Conservation (phyloP, 2,113 vertebrate species). For the Bujurquina vittata region DNA sequence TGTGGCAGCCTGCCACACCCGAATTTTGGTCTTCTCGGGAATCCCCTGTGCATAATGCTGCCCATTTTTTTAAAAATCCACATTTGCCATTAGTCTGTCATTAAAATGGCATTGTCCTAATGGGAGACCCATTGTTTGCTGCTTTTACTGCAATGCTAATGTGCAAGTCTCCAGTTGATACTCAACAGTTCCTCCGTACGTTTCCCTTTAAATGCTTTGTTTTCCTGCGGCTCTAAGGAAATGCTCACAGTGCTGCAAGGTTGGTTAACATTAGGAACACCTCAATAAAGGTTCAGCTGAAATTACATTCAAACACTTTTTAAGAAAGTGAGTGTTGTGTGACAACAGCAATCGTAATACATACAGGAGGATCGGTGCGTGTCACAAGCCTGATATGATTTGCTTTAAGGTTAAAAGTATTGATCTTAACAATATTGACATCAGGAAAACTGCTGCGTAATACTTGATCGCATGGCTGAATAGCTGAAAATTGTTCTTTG, state of each 20-base stretch:
- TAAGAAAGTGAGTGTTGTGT: not conserved
- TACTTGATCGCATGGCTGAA: not conserved
- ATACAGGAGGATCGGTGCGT: not conserved
- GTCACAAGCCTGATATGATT: not conserved
- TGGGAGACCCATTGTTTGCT: slow-evolving; percentile 37
- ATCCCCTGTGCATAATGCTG: slow-evolving; percentile 10
- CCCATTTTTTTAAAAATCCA: slow-evolving; percentile 8
- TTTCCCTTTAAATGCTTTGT: not conserved
- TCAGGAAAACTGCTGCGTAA: not conserved
- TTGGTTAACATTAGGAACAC: not conserved
- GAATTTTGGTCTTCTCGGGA: not conserved
- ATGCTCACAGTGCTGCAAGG: not conserved
- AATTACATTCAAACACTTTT: not conserved
- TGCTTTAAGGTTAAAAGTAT: not conserved
- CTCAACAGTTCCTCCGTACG: not conserved
- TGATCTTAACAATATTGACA: not conserved
- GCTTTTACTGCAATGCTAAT: slow-evolving; percentile 6
- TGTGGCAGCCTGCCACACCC: not conserved
- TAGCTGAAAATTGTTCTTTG: not conserved
- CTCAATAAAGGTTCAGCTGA: not conserved
- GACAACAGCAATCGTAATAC: not conserved
- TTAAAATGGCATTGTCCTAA: slow-evolving; percentile 11
- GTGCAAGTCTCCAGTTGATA: not conserved
- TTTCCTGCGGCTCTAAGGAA: not conserved
- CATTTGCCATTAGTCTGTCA: slow-evolving; percentile 5